These are phyloP conservation scores for Heteromormyrus szaboi DNA, from an alignment of 2,797 vertebrate species.

Conservation along the genomic window DNA sequence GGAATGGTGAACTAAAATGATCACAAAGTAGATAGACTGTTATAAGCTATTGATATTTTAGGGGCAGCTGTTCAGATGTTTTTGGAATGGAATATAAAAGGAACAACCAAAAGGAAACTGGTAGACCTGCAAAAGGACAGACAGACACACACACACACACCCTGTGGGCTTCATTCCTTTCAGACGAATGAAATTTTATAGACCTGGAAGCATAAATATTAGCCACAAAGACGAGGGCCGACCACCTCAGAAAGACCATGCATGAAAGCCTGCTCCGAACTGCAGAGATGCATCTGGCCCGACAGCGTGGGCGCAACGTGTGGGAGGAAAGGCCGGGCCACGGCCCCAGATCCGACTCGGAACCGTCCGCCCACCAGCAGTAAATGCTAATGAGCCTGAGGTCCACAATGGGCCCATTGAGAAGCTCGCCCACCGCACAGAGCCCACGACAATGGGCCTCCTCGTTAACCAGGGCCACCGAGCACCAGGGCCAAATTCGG, in stretches of 20 bases:
- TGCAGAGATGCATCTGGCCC: not conserved
- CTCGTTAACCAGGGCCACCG: not conserved
- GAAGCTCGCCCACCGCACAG: not conserved
- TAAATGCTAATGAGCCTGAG: constrained; percentile 3
- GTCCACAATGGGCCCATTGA: constrained; percentile 6
- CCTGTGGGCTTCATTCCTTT: not conserved
- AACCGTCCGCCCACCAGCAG: not conserved
- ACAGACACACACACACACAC: not conserved
- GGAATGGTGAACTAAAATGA: not conserved
- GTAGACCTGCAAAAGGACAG: not conserved
- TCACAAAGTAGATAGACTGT: not conserved
- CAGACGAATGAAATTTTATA: not conserved
- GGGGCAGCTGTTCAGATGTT: not conserved
- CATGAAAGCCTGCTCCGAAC: not conserved
- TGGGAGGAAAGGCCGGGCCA: not conserved
- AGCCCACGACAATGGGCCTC: not conserved
- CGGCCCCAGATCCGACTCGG: not conserved
- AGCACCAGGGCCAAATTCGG: not conserved
- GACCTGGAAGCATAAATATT: not conserved
- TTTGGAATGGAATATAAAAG: not conserved
- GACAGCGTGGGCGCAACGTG: not conserved
- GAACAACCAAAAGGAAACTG: not conserved
- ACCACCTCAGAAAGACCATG: not conserved
- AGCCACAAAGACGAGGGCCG: not conserved
- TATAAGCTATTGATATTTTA: not conserved